Evolutionary conservation across 2,888 invertebrate genomes (phyloP).

Genomic region (Nomada flava): DNA sequence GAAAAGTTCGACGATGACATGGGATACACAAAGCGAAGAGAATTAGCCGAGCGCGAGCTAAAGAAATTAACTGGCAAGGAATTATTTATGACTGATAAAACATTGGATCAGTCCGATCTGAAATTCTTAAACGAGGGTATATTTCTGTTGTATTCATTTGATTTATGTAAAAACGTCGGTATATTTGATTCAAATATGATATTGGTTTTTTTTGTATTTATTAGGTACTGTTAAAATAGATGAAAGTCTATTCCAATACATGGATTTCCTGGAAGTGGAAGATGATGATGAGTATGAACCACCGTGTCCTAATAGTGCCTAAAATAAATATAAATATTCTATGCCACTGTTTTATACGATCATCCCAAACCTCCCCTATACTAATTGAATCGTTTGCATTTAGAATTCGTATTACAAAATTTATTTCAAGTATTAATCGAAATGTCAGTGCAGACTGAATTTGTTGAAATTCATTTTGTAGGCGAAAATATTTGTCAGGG

Average conservation of each 20-base stretch:
- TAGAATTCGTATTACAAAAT: slow-evolving; percentile 38
- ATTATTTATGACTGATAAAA: slow-evolving; percentile 96
- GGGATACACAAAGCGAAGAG: slow-evolving; percentile 90
- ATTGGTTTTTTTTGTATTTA: slow-evolving; percentile 67
- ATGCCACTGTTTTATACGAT: slow-evolving; percentile 25
- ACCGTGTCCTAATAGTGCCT: slow-evolving; percentile 73
- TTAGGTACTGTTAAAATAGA: slow-evolving; percentile 95
- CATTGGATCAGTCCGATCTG: slow-evolving; percentile 97
- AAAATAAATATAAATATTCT: slow-evolving; percentile 57
- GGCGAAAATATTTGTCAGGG: too few species aligned
- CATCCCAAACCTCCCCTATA: slow-evolving; percentile 15
- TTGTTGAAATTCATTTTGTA: slow-evolving; percentile 29
- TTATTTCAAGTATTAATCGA: slow-evolving; percentile 37
- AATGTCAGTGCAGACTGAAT: slow-evolving; percentile 28
- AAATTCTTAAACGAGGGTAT: slow-evolving; percentile 96
- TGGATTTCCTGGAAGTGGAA: slow-evolving; percentile 92
- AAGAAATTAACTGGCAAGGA: slow-evolving; percentile 97
- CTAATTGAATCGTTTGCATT: slow-evolving; percentile 37
- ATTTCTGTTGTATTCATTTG: neutral
- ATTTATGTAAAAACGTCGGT: neutral
- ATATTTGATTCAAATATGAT: neutral
- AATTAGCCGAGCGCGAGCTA: slow-evolving; percentile 89
- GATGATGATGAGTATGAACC: slow-evolving; percentile 85
- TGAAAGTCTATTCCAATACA: slow-evolving; percentile 95
- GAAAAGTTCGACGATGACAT: slow-evolving; percentile 96